A percentile compares a stretch with the other conserved stretches of the same genome.
These are phyloP conservation scores for Virgularia gustaviana DNA, from an alignment of 92 coral and sea anemone species.

Conservation along the genomic window DNA sequence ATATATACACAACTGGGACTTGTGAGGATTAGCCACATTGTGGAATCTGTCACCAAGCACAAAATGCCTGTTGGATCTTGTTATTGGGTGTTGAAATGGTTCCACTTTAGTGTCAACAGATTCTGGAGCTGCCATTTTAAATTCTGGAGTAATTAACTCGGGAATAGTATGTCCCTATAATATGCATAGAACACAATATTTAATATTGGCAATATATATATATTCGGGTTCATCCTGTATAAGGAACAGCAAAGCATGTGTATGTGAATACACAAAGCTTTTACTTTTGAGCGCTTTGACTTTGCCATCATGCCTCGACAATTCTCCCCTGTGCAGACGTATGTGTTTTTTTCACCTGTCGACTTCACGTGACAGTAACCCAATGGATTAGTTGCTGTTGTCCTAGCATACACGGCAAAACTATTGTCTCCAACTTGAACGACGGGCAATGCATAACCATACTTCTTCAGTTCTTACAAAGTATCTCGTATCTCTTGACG, in stretches of 20 bases:
- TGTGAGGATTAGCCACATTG: not conserved
- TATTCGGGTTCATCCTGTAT: too few species aligned
- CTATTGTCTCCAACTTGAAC: not conserved
- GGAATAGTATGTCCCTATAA: too few species aligned
- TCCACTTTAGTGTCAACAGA: too few species aligned
- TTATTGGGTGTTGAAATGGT: not conserved
- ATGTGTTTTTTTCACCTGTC: not conserved
- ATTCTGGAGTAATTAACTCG: too few species aligned
- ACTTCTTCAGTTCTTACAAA: not conserved
- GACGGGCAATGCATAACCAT: not conserved
- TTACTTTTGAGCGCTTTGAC: not conserved
- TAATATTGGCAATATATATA: too few species aligned
- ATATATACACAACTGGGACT: not conserved
- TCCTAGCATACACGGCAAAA: not conserved
- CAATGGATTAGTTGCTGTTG: not conserved
- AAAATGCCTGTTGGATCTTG: not conserved
- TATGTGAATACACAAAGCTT: not conserved
- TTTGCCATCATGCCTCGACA: not conserved
- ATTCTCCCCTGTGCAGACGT: not conserved
- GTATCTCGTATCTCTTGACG: too few species aligned
- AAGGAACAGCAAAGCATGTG: too few species aligned
- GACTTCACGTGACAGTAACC: not conserved
- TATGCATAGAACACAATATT: too few species aligned
- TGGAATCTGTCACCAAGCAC: conserved; percentile 8
- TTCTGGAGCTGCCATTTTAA: too few species aligned